Conservation (phyloP, 2,888 invertebrate species). For the Apodemia mormo region DNA sequence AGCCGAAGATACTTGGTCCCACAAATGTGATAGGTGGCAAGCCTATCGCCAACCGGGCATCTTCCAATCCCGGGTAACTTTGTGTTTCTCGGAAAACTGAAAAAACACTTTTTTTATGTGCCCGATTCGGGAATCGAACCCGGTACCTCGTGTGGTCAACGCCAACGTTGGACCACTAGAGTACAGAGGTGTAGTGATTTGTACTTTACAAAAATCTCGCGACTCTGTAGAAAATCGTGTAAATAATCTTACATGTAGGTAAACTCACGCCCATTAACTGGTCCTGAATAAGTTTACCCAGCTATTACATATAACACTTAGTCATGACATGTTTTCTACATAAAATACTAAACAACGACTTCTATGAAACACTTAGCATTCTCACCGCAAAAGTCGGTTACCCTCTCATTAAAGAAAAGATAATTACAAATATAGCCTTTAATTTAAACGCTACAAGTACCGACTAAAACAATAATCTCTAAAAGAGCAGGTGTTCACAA, state of each 20-base stretch:
- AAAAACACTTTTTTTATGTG: too few species aligned
- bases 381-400: constrained; percentile 8
- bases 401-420: constrained; percentile 17
- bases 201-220: too few species aligned
- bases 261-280: background rate
- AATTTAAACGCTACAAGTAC: constrained; percentile 16
- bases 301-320: background rate
- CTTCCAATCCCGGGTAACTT: too few species aligned
- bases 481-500: constrained; percentile 3
- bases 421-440: constrained; percentile 18
- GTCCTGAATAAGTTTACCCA: background rate
- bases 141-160: too few species aligned
- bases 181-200: too few species aligned
- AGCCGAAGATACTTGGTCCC: too few species aligned
- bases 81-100: too few species aligned
- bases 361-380: constrained; percentile 12
- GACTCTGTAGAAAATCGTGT: too few species aligned
- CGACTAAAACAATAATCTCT: constrained; percentile 15
- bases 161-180: too few species aligned
- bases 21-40: too few species aligned
- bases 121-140: too few species aligned
- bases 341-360: constrained; percentile 2
- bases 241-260: background rate
- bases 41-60: too few species aligned
- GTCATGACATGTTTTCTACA: background rate